These are phyloP conservation scores for Phalloptychus januarius DNA, from an alignment of 2,797 vertebrate genomes.

Conservation along the genomic window DNA sequence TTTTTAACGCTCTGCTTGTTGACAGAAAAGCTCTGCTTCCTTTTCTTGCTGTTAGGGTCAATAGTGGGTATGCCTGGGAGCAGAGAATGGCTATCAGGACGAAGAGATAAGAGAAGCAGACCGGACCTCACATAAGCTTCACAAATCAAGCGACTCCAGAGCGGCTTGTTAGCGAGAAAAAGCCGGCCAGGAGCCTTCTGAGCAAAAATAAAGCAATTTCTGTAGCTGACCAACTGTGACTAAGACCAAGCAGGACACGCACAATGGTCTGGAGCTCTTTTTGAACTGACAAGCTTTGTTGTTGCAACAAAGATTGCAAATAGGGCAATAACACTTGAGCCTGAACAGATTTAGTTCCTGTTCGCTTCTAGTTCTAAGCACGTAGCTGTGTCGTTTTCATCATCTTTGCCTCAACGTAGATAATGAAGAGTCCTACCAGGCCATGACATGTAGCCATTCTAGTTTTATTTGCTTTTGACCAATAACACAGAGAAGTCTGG, in stretches of 20 bases:
- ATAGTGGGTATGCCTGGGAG: slow-evolving; percentile 33
- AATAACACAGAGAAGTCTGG: slow-evolving; percentile 1
- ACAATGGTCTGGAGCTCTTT: slow-evolving; percentile 50
- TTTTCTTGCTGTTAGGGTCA: slow-evolving; percentile 38
- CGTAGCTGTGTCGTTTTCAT: slow-evolving; percentile 25
- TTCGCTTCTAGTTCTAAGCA: slow-evolving; percentile 11
- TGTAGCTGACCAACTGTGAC: slow-evolving; percentile 69
- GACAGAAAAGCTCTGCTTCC: slow-evolving; percentile 42
- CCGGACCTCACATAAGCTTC: slow-evolving; percentile 70
- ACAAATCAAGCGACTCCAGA: slow-evolving; percentile 61
- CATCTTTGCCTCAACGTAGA: slow-evolving; percentile 14
- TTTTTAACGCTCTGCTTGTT: slow-evolving; percentile 50
- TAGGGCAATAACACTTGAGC: slow-evolving; percentile 46
- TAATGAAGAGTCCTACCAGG: slow-evolving; percentile 31
- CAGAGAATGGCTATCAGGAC: slow-evolving; percentile 49
- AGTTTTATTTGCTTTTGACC: background rate
- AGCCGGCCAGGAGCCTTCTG: slow-evolving; percentile 52
- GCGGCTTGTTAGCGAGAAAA: slow-evolving; percentile 72
- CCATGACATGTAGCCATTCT: background rate
- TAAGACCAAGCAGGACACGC: slow-evolving; percentile 71
- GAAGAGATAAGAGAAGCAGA: slow-evolving; percentile 45
- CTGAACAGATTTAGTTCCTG: slow-evolving; percentile 16
- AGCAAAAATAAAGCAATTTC: slow-evolving; percentile 76
- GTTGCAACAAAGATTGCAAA: slow-evolving; percentile 68
- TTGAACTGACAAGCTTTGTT: slow-evolving; percentile 55